Percentiles rank a stretch among this genome's conserved stretches.
Evolutionary conservation across 1,140 invertebrate genomes (phyloP).

Genomic region (Heliconius melpomene): DNA sequence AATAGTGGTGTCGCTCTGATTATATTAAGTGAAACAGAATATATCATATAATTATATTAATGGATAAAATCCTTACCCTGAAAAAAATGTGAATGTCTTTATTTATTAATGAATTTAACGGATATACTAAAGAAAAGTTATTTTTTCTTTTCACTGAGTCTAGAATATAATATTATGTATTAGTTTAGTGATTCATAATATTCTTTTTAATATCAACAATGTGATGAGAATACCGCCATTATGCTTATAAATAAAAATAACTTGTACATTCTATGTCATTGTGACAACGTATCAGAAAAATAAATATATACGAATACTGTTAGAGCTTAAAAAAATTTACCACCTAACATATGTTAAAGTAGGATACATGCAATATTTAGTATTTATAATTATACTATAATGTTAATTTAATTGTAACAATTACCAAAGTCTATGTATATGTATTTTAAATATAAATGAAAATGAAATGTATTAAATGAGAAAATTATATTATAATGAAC

Average conservation of each 20-base stretch:
- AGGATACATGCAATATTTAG: not conserved
- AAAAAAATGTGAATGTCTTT: not conserved
- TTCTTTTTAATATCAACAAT: not conserved
- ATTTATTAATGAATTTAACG: not conserved
- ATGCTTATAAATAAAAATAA: not conserved
- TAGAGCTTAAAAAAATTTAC: not conserved
- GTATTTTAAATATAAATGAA: not conserved
- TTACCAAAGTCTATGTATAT: slow-evolving; percentile 22
- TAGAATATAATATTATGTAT: not conserved
- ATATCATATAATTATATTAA: not conserved
- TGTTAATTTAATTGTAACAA: slow-evolving; percentile 15
- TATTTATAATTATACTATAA: slow-evolving; percentile 9
- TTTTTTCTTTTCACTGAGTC: not conserved
- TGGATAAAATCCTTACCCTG: not conserved
- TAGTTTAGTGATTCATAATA: not conserved
- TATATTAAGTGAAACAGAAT: not conserved
- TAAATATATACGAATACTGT: not conserved
- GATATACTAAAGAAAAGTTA: not conserved
- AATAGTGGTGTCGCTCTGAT: not conserved
- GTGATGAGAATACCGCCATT: slow-evolving; percentile 5
- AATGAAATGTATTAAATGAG: not conserved
- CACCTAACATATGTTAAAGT: slow-evolving; percentile 18
- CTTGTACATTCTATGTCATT: not conserved
- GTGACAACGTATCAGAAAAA: not conserved
- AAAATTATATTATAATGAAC: not conserved